A percentile compares a stretch with the other conserved stretches of the same genome.
Conservation (phyloP, 2,888 invertebrate species). For the Ischnura elegans region DNA sequence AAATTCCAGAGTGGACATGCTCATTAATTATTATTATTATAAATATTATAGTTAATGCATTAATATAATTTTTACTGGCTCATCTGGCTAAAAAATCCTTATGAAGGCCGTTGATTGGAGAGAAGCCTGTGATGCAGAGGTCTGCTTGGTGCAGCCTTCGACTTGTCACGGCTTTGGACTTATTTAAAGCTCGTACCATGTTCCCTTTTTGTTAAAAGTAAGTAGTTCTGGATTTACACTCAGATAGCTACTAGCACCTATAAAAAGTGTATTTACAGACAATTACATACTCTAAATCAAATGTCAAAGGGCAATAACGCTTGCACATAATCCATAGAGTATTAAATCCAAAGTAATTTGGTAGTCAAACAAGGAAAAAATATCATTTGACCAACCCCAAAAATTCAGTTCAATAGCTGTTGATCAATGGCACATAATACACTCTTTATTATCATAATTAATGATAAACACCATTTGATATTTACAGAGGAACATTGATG, state of each 20-base stretch:
- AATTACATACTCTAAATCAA: constrained; percentile 27
- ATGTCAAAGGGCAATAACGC: background rate
- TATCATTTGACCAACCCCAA: background rate
- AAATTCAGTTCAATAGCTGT: background rate
- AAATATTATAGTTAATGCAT: constrained; percentile 36
- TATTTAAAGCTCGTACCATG: constrained; percentile 52
- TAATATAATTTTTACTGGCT: constrained; percentile 16
- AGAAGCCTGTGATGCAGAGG: constrained; percentile 40
- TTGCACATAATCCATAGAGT: background rate
- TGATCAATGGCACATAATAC: background rate
- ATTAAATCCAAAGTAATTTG: background rate
- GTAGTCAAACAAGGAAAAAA: too few species aligned
- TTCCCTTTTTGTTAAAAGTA: constrained; percentile 52
- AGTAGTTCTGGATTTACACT: constrained; percentile 40
- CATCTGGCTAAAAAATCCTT: constrained; percentile 34
- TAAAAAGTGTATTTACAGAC: constrained; percentile 37
- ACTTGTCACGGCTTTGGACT: constrained; percentile 34
- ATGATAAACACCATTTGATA: background rate
- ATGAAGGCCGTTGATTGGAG: constrained; percentile 43
- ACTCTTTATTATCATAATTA: background rate
- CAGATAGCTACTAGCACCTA: constrained; percentile 45
- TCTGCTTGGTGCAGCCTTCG: constrained; percentile 28
- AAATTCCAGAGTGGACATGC: constrained; percentile 21
- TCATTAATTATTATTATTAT: constrained; percentile 15
- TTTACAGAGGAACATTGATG: too few species aligned